Conservation (phyloP, 2,113 vertebrate species). For the Dermatemys mawii region DNA sequence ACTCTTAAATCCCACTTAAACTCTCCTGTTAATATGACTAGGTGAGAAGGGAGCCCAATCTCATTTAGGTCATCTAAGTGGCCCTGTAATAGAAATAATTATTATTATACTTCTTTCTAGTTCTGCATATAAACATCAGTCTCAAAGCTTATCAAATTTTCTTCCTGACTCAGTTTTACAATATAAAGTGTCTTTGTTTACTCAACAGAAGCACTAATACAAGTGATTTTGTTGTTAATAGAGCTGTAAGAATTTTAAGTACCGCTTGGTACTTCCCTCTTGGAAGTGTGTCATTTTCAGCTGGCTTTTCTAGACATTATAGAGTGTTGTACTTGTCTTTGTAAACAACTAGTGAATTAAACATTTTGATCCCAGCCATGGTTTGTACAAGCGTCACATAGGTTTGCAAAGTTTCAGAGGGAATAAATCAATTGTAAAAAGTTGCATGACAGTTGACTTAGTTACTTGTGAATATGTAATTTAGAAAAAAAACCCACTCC, state of each 20-base stretch:
- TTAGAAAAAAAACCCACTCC: slow-evolving; percentile 21
- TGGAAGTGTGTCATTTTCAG: slow-evolving; percentile 71
- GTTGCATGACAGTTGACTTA: slow-evolving; percentile 61
- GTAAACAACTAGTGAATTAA: slow-evolving; percentile 44
- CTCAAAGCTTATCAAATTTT: slow-evolving; percentile 10
- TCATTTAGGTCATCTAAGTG: not conserved
- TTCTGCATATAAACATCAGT: not conserved
- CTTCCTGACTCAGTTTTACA: slow-evolving; percentile 35
- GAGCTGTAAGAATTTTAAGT: slow-evolving; percentile 72
- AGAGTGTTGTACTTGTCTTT: slow-evolving; percentile 56
- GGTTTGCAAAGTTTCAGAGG: slow-evolving; percentile 75
- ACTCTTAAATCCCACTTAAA: not conserved
- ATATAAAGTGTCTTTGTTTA: slow-evolving; percentile 73
- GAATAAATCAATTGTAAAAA: slow-evolving; percentile 69
- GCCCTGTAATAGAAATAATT: not conserved
- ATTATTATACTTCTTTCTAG: not conserved
- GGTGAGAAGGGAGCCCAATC: not conserved
- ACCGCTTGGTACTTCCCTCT: slow-evolving; percentile 50
- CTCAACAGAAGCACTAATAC: slow-evolving; percentile 64
- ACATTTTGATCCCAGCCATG: slow-evolving; percentile 27
- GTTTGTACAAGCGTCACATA: slow-evolving; percentile 62
- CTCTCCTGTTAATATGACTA: not conserved
- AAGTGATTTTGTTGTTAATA: slow-evolving; percentile 59
- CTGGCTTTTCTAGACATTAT: slow-evolving; percentile 67
- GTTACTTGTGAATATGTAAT: slow-evolving; percentile 60